Evolutionary conservation across 2,113 vertebrate species (phyloP).

Genomic region (Rousettus leschenaultii): DNA sequence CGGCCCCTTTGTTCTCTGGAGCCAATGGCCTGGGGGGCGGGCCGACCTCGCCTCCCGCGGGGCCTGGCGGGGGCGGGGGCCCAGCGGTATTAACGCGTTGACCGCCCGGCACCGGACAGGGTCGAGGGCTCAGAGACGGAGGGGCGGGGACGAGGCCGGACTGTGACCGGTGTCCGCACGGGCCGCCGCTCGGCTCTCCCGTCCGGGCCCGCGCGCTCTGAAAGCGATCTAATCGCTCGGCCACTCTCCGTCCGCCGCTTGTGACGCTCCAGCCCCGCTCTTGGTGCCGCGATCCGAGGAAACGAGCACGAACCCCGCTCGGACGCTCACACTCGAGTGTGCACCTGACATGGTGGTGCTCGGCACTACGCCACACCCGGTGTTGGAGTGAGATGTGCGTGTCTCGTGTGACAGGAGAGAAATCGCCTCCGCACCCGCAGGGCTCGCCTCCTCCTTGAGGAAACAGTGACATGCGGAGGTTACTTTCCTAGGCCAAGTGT

Average conservation of each 20-base stretch:
- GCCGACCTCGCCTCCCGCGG: not conserved
- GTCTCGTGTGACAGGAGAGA: not conserved
- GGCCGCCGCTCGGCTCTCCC: not conserved
- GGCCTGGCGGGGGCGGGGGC: not conserved
- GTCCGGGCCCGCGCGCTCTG: not conserved
- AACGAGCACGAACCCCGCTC: not conserved
- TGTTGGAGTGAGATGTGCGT: not conserved
- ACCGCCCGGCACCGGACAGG: rapidly evolving
- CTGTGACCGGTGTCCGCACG: rapidly evolving
- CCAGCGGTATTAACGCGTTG: rapidly evolving
- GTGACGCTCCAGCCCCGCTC: not conserved
- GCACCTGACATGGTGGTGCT: not conserved
- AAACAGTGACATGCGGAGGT: not conserved
- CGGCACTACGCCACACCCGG: not conserved
- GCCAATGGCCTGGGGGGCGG: slow-evolving; percentile 37
- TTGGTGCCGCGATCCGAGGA: not conserved
- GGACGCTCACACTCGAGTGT: not conserved
- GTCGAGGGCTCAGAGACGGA: rapidly evolving
- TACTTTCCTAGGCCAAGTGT: not conserved
- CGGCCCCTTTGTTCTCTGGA: slow-evolving; percentile 70
- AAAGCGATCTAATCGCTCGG: not conserved
- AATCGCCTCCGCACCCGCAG: not conserved
- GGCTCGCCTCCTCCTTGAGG: not conserved
- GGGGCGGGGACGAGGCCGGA: rapidly evolving
- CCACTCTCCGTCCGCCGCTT: not conserved